A percentile compares a stretch with the other conserved stretches of the same genome.
These are phyloP conservation scores for Cochlearius cochlearius DNA, from an alignment of 2,113 vertebrate genomes.

Conservation along the genomic window DNA sequence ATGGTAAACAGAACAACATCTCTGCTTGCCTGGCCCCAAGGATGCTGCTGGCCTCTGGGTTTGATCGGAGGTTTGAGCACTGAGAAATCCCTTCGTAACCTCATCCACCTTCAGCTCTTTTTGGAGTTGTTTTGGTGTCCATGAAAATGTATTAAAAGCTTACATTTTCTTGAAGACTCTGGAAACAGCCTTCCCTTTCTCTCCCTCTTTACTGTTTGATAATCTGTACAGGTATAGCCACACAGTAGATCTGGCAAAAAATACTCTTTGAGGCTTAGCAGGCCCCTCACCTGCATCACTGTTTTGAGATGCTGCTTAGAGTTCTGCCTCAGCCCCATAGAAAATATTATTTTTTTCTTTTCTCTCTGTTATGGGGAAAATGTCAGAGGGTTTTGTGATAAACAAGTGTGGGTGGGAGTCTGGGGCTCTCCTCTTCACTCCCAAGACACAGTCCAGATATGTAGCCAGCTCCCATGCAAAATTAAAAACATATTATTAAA, in stretches of 20 bases:
- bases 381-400: neutral
- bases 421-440: neutral
- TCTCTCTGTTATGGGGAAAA: neutral
- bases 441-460: neutral
- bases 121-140: neutral
- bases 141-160: neutral
- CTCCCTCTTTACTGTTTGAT: neutral
- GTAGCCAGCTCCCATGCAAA: neutral
- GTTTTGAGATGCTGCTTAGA: neutral
- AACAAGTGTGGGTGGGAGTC: constrained; percentile 1
- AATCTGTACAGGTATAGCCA: neutral
- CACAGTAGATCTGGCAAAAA: neutral
- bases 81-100: neutral
- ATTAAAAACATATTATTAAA: constrained; percentile 21
- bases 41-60: neutral
- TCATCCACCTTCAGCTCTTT: neutral
- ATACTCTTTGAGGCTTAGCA: neutral
- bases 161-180: neutral
- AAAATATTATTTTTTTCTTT: neutral
- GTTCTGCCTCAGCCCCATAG: neutral
- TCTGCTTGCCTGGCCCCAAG: neutral
- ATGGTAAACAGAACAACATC: neutral
- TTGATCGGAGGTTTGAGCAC: neutral
- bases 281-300: neutral
- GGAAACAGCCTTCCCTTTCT: neutral